Base-by-base conservation (phyloP, 2,888 invertebrate species). In the Strigamia transsilvanica region DNA sequence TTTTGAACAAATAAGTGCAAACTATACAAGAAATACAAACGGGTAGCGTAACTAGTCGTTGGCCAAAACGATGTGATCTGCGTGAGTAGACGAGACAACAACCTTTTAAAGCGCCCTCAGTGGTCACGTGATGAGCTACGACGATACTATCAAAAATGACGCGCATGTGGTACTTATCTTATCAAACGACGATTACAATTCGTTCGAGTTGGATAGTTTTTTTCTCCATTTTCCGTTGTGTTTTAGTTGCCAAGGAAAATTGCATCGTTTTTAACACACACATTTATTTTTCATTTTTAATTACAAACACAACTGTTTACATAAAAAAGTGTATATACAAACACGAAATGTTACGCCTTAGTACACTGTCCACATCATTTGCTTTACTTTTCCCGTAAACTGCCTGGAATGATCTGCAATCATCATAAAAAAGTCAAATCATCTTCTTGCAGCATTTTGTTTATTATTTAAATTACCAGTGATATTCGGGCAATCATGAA, bases 401-500 rank as follows among this genome's bases (percentile, higher is more conserved):
- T n/a, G 61, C 18, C 61, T 61, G 61, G 18, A 18, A 21, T 61
- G 18, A 18, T 61, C 61, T 61, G 61, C n/a, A 61, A 61, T 61
- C 6, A 61, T n/a, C 23, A 46, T 61, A 61, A 61, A 18, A 61
- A 3, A 38, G 38, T 38, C 18, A 61, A n/a, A 1, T 61, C 10
- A 61, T 18, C 12, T 2, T 21, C 21, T 5, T 18, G 1, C 18
- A 5, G 27, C 0, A 10, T 80, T 80, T 13, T 6, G 2, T 15
- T 4, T 13, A 46, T 46, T 18, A 1, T 61, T 61, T 6, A n/a
- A 41, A 21, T 79, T 79, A 82, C 82, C 82, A 38, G 82, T 51
- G 5, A 82, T 82, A n/a, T 66, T 56, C 15, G 82, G 82, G 18
- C 82, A 82, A 27, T 79, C 56, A 56, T 82, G 51, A 56, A 82